A percentile compares a stretch with the other conserved stretches of the same genome.
These are phyloP conservation scores for Cygnus buccinator DNA, from an alignment of 2,113 vertebrate species.

Conservation along the genomic window DNA sequence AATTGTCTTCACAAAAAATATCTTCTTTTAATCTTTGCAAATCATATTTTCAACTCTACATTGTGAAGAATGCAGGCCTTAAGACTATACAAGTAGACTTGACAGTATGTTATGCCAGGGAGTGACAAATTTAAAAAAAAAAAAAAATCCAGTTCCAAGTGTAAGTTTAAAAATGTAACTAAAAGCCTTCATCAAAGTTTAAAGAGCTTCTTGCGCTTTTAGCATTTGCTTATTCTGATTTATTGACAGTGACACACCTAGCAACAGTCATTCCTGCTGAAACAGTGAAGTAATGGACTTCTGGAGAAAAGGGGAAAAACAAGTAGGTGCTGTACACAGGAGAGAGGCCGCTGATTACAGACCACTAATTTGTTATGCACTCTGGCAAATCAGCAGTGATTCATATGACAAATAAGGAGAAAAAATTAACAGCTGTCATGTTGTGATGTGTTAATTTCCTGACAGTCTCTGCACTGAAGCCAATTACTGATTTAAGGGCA, in stretches of 20 bases:
- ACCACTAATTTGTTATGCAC: conserved; percentile 98
- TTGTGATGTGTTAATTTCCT: conserved; percentile 99
- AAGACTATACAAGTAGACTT: conserved; percentile 60
- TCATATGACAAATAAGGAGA: conserved; percentile 94
- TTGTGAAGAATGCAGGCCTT: conserved; percentile 52
- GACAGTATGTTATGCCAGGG: conserved; percentile 76
- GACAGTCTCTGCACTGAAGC: conserved; percentile 97
- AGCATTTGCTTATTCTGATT: conserved; percentile 86
- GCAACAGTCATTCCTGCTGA: conserved; percentile 74
- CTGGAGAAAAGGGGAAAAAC: conserved; percentile 23
- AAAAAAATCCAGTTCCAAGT: conserved; percentile 72
- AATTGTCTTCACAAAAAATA: not conserved
- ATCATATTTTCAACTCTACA: conserved; percentile 35
- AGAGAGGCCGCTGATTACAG: conserved; percentile 92
- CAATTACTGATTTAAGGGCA: conserved; percentile 99
- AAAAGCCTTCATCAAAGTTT: conserved; percentile 91
- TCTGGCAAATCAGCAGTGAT: conserved; percentile 93
- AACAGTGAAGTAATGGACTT: conserved; percentile 81
- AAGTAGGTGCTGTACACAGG: conserved; percentile 78
- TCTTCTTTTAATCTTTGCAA: conserved; percentile 37
- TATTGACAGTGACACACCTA: conserved; percentile 87
- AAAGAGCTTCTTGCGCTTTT: conserved; percentile 86
- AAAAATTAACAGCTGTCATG: conserved; percentile 99
- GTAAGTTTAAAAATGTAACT: conserved; percentile 89
- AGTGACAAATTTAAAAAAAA: conserved; percentile 77